Evolutionary conservation across 2,888 invertebrate species (phyloP).

Genomic region (Pegoplata infirma): DNA sequence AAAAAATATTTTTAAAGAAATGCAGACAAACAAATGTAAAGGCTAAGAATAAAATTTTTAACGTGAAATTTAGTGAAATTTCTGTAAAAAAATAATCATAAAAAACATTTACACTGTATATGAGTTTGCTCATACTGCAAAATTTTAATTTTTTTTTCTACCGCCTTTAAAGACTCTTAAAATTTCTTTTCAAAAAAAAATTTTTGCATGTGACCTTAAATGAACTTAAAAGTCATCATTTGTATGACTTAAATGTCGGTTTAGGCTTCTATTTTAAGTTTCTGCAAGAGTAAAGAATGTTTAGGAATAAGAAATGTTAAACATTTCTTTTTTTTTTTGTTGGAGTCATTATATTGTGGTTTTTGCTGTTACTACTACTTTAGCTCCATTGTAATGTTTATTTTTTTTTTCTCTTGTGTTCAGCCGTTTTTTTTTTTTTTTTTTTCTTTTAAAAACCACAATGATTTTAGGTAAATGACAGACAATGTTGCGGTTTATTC

Average conservation of each 20-base stretch:
- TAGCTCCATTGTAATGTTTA: not conserved
- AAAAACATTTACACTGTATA: not conserved
- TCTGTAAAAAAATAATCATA: not conserved
- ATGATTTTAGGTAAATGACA: conserved; percentile 33
- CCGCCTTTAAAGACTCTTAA: too few species aligned
- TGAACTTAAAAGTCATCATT: conserved; percentile 38
- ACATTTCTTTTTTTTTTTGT: not conserved
- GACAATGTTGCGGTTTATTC: conserved; percentile 47
- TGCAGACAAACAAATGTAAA: not conserved
- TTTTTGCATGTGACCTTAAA: conserved; percentile 42
- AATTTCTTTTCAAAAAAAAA: not conserved
- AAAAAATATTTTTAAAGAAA: not conserved
- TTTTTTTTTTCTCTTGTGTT: too few species aligned
- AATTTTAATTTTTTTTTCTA: too few species aligned
- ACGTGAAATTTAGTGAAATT: not conserved
- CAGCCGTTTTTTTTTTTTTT: not conserved
- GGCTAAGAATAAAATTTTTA: not conserved
- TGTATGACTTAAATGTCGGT: conserved; percentile 33
- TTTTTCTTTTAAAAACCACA: not conserved
- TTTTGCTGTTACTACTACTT: not conserved
- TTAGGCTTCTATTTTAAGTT: not conserved
- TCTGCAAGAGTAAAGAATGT: not conserved
- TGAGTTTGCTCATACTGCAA: not conserved
- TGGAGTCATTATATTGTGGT: not conserved
- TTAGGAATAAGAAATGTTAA: not conserved